Evolutionary conservation across 1,140 invertebrate species (phyloP), one percentile per base, ranked within the genome.

Genomic region (Aphelinus certus): DNA sequence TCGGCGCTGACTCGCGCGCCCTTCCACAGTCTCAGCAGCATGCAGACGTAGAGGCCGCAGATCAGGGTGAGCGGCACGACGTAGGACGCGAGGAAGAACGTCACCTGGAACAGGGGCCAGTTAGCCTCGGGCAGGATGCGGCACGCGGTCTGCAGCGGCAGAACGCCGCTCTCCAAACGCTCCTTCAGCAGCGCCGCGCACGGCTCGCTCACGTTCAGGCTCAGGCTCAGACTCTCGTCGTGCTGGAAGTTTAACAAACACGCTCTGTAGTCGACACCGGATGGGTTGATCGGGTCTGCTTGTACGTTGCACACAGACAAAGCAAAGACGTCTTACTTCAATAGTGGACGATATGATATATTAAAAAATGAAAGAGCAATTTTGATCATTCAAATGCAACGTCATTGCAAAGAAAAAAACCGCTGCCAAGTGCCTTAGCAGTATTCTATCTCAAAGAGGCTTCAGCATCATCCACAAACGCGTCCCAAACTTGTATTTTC

Each of bases 1-100:
- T 94, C 93, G 1, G 91, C 90, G 49, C 91, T 92, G 51, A 90
- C 88, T 1, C 94, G 94, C 46, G 92, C 91, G 73, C 92, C 94
- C 83, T 94, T 92, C 96, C 96, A 98, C 72, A 98, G 89, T 62
- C 95, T 91, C 73, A 93, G 91, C 80, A 98, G 87, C 94, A 99
- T 97, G 77, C 94, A 92, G 82, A 97, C 92, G 86, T 99, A 99
- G 58, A 99, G 89, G 60, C 95, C 91, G 82, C 94, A 94, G 80
- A 97, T 97, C 76, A 97, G 88, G n/a, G 92, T 91, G 85, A 97
- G 85, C 1, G 95, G 96, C 62, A 96, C 90, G 74, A 95, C 92
- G 85, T 96, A 97, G 10, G 94, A 95, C n/a, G 93, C 94, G 45
- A 94, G 86, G 83, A 96, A 95, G 86, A 96, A 96, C 9, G 92